A percentile compares a stretch with the other conserved stretches of the same genome.
These are phyloP conservation scores for Belgica antarctica DNA, from an alignment of 2,888 invertebrate genomes.

Conservation along the genomic window DNA sequence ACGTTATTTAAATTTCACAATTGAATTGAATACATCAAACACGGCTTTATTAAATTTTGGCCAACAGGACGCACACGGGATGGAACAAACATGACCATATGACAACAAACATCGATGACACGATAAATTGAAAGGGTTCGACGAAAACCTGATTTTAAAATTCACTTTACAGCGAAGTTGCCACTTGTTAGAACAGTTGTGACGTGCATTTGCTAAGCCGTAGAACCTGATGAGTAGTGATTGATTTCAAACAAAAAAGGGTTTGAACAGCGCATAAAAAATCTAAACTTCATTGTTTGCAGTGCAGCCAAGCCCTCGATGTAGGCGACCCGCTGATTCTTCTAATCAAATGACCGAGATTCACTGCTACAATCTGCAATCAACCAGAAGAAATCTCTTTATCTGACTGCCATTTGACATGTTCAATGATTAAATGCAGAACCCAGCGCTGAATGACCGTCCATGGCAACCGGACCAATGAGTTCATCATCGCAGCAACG, in stretches of 20 bases:
- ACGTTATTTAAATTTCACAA: constrained; percentile 34
- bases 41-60: constrained; percentile 9
- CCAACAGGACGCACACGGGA: background rate
- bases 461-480: background rate
- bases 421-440: background rate
- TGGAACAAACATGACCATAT: constrained; percentile 41
- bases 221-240: constrained; percentile 19
- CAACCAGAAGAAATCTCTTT: constrained; percentile 31
- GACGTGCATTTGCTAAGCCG: constrained; percentile 21
- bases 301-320: no score
- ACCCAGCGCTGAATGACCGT: constrained; percentile 16
- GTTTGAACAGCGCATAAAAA: no score
- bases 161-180: background rate
- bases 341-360: constrained; percentile 1
- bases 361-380: background rate
- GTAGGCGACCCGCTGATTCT: background rate
- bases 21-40: constrained; percentile 39
- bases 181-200: constrained; percentile 42
- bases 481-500: background rate
- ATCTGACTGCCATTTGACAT: constrained; percentile 13
- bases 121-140: background rate
- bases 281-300: no score
- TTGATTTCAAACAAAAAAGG: constrained; percentile 26
- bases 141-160: constrained; percentile 12
- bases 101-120: constrained; percentile 22